Conservation (phyloP, 2,113 vertebrate genomes). For the Tetrax tetrax region DNA sequence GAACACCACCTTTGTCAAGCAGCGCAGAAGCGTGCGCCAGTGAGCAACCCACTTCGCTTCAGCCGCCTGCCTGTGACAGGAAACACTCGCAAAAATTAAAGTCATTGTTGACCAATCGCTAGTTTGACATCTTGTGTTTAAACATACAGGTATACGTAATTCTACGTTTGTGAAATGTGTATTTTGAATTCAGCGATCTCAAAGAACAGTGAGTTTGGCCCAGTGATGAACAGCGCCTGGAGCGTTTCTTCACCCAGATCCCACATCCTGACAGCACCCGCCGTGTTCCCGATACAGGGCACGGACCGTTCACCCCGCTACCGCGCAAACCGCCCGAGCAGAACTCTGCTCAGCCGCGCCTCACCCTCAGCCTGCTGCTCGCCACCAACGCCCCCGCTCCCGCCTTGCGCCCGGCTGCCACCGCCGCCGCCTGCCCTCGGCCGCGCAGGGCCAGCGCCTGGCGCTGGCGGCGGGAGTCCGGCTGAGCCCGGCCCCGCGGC, state of each 20-base stretch:
- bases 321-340: fast-evolving
- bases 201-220: background rate
- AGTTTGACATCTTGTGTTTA: background rate
- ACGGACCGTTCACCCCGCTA: background rate
- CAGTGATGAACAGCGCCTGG: background rate
- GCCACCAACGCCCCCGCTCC: fast-evolving
- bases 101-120: background rate
- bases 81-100: background rate
- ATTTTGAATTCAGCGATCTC: background rate
- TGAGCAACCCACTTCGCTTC: background rate
- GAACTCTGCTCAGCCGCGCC: background rate
- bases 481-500: background rate
- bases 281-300: fast-evolving
- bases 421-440: background rate
- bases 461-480: background rate
- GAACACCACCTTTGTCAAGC: background rate
- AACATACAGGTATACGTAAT: fast-evolving
- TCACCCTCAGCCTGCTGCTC: background rate
- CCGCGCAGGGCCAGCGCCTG: background rate
- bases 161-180: background rate
- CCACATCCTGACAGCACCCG: background rate
- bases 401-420: fast-evolving
- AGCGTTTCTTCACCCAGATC: background rate
- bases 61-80: background rate
- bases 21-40: background rate